Evolutionary conservation across 2,113 vertebrate genomes (phyloP).

Genomic region (Piaya cayana): DNA sequence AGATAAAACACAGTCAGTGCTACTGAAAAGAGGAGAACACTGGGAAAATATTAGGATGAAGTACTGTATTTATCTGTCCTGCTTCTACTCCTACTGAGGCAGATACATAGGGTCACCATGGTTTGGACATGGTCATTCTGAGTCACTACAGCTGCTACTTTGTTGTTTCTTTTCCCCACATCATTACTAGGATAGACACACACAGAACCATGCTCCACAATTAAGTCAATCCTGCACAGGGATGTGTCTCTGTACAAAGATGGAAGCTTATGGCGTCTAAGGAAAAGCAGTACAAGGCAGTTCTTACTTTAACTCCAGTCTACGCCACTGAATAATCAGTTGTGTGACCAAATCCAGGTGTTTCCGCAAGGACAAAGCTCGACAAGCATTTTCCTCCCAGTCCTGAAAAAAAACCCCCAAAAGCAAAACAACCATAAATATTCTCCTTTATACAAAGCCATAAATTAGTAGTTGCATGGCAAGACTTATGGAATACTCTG

Average conservation of each 20-base stretch:
- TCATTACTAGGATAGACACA: not conserved
- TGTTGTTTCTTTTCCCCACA: fast-evolving
- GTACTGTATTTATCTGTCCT: not conserved
- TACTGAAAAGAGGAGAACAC: not conserved
- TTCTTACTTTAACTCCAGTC: conserved; percentile 89
- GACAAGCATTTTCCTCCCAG: conserved; percentile 94
- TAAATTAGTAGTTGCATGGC: not conserved
- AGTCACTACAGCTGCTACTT: not conserved
- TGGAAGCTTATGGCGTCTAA: not conserved
- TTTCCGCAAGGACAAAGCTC: conserved; percentile 84
- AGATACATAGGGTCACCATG: fast-evolving
- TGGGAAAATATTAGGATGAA: not conserved
- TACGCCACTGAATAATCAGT: conserved; percentile 94
- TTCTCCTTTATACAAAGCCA: not conserved
- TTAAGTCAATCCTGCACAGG: not conserved
- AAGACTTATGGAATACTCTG: not conserved
- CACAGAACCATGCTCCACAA: not conserved
- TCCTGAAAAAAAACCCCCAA: conserved; percentile 84
- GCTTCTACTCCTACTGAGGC: not conserved
- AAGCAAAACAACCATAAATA: not conserved
- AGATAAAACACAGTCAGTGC: not conserved
- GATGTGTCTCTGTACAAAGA: not conserved
- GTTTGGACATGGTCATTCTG: not conserved
- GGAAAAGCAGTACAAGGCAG: not conserved
- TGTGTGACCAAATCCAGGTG: conserved; percentile 90